Evolutionary conservation across 1,140 invertebrate genomes (phyloP), one percentile per base, ranked within the genome.

Genomic region (Halictus rubicundus): DNA sequence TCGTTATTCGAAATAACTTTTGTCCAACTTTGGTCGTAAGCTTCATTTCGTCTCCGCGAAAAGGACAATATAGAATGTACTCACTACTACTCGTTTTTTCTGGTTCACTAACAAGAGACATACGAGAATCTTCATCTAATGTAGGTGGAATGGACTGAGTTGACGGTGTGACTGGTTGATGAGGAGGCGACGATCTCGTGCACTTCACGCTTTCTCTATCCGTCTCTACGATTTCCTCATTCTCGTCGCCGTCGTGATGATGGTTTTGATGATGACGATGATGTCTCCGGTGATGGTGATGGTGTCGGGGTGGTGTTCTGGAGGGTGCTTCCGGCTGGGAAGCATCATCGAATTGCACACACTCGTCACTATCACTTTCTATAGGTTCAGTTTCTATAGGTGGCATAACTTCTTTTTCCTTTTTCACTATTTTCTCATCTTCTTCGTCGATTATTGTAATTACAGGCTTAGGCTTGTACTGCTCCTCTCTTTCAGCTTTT

Each of bases 381-480:
- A 96, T 95, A 39, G 95, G 95, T 89, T 95, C 95, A 8, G 95
- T 95, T 91, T 95, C 95, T 57, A 95, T 93, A 9, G 94, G 94
- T 25, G 95, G 95, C 91, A 96, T 92, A 32, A 87, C 85, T 84
- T 91, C 93, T 81, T 90, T 93, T 64, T 92, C 93, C 84, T 93
- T 94, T 85, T 90, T 93, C 83, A 80, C 89, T 54, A 78, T 88
- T 65, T 92, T 94, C 57, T 92, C 94, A 66, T 92, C 94, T 78
- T 89, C 92, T 80, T 93, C 94, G 84, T 91, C 94, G 60, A 92
- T 92, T 90, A 91, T 93, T 82, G 91, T 94, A 66, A 97, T 96
- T 25, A 97, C 92, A 59, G 96, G 95, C 85, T 96, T 96, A 6
- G 97, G 97, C 90, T 95, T 96, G 90, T 98, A 97, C 88, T 96